These are phyloP conservation scores for Drosophila phalerata DNA, from an alignment of 2,888 invertebrate genomes.

Conservation along the genomic window DNA sequence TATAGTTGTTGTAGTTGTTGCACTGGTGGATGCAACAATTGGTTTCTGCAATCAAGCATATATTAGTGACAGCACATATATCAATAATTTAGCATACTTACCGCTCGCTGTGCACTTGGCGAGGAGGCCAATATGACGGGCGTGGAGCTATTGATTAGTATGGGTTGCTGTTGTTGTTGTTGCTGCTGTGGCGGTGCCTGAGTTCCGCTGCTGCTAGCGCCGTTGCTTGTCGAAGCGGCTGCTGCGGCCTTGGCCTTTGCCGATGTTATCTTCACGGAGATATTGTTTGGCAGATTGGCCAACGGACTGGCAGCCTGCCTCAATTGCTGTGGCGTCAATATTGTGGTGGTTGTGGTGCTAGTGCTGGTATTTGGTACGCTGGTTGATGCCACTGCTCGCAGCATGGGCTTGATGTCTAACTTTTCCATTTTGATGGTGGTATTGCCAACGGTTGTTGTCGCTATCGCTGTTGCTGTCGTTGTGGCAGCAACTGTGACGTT, in stretches of 20 bases:
- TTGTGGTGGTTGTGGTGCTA: slow-evolving; percentile 57
- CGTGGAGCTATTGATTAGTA: slow-evolving; percentile 83
- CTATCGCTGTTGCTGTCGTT: slow-evolving; percentile 17
- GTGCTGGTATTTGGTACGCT: slow-evolving; percentile 50
- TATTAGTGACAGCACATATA: background rate
- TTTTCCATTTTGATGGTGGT: slow-evolving; percentile 84
- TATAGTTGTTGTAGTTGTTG: slow-evolving; percentile 74
- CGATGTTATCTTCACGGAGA: slow-evolving; percentile 84
- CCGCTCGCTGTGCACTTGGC: slow-evolving; percentile 76
- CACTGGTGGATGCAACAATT: slow-evolving; percentile 67
- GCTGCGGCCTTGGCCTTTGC: slow-evolving; percentile 79
- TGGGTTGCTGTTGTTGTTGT: slow-evolving; percentile 78
- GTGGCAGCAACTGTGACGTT: slow-evolving; percentile 33
- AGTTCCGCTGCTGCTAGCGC: slow-evolving; percentile 51
- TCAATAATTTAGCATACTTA: slow-evolving; percentile 36
- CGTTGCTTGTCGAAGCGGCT: slow-evolving; percentile 46
- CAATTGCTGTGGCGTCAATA: slow-evolving; percentile 75
- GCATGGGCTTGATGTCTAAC: slow-evolving; percentile 82
- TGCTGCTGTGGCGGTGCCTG: slow-evolving; percentile 47
- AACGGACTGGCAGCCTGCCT: slow-evolving; percentile 78
- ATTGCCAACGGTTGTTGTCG: slow-evolving; percentile 69
- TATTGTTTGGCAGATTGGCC: slow-evolving; percentile 84
- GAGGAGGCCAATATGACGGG: slow-evolving; percentile 83
- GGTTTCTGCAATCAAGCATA: slow-evolving; percentile 65
- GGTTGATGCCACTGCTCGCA: slow-evolving; percentile 50